Percentiles rank a stretch among this genome's conserved stretches.
phyloP scores from a whole-genome alignment of 2,113 vertebrate genomes.

The Melanotaenia duboulayi region DNA sequence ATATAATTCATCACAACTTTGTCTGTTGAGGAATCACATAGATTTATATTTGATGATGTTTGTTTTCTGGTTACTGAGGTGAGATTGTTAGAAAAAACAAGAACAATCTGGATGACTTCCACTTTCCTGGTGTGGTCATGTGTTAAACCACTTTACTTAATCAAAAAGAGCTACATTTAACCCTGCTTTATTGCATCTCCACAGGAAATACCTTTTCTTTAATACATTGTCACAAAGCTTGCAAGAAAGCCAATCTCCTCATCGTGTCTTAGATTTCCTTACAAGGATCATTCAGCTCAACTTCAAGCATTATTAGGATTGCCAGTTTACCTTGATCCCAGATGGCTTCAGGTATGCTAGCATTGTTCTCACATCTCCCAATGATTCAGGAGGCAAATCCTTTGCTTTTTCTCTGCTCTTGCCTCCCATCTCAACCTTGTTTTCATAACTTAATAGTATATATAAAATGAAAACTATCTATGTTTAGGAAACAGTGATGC shows the following conservation, averaged over 20 bases:
- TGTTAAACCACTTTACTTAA: no score
- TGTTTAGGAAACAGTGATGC: no score
- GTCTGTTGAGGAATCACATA: no score
- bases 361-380: conserved; percentile 6
- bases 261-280: neutral
- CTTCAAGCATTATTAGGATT: conserved; percentile 4
- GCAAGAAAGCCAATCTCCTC: neutral
- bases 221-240: neutral
- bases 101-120: no score
- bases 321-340: neutral
- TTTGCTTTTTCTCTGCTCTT: neutral
- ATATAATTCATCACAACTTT: no score
- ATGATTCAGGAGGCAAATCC: conserved; percentile 7
- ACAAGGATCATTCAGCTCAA: neutral
- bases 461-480: no score
- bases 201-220: neutral
- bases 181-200: no score
- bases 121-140: no score
- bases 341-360: neutral
- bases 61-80: no score
- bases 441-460: conserved; percentile 32
- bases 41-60: no score
- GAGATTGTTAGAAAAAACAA: no score
- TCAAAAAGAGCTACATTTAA: no score
- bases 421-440: neutral